Conservation (phyloP, 2,113 vertebrate genomes). For the Rutilus rutilus region DNA sequence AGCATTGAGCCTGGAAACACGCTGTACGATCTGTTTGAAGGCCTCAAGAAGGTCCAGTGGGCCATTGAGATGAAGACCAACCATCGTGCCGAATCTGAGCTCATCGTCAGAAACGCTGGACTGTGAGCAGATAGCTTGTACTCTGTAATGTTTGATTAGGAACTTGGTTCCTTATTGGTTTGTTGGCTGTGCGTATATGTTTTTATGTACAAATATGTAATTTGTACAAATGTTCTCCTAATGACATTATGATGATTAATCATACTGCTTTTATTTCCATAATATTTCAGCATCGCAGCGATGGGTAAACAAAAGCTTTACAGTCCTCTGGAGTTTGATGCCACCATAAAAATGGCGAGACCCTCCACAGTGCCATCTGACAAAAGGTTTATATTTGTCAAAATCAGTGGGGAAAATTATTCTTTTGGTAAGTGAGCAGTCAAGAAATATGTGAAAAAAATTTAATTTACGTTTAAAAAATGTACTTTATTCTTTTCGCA, state of each 20-base stretch:
- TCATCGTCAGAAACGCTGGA: slow-evolving; percentile 83
- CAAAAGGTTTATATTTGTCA: slow-evolving; percentile 81
- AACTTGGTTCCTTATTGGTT: not conserved
- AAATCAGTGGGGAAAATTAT: slow-evolving; percentile 61
- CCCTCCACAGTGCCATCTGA: slow-evolving; percentile 65
- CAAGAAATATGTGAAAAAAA: not conserved
- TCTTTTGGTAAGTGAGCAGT: slow-evolving; percentile 41
- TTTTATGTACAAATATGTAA: not conserved
- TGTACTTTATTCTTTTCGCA: not conserved
- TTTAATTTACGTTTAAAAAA: not conserved
- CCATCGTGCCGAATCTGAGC: slow-evolving; percentile 82
- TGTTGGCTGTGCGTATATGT: not conserved
- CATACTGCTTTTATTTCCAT: not conserved
- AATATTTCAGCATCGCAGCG: slow-evolving; percentile 75
- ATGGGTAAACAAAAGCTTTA: slow-evolving; percentile 49
- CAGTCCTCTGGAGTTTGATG: slow-evolving; percentile 78
- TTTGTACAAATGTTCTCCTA: not conserved
- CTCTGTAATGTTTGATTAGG: not conserved
- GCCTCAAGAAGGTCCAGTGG: slow-evolving; percentile 71
- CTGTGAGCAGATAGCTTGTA: slow-evolving; percentile 68
- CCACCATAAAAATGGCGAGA: slow-evolving; percentile 62
- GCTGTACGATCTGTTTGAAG: slow-evolving; percentile 78
- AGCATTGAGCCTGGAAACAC: slow-evolving; percentile 86
- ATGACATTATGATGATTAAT: not conserved
- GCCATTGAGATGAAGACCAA: slow-evolving; percentile 83